Percentiles rank a stretch among this genome's conserved stretches.
These are phyloP conservation scores for Philypnodon macrostomus DNA, from an alignment of 2,797 vertebrate genomes.

Conservation along the genomic window DNA sequence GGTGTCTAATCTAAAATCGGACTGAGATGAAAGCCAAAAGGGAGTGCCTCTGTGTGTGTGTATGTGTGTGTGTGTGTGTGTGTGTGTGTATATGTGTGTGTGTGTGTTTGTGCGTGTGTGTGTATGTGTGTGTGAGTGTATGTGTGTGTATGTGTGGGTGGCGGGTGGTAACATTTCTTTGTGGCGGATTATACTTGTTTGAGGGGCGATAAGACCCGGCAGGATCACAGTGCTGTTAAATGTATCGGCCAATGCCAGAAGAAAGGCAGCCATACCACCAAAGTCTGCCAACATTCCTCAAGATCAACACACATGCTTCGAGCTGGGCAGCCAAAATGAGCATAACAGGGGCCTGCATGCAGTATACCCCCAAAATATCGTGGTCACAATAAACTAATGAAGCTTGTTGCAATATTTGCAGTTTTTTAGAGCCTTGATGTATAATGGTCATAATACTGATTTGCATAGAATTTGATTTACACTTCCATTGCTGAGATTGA, in stretches of 20 bases:
- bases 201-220: conserved; percentile 68
- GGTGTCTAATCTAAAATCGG: conserved; percentile 56
- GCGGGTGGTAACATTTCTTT: conserved; percentile 57
- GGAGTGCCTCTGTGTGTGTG: conserved; percentile 1
- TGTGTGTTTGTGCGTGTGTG: not conserved
- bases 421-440: conserved; percentile 13
- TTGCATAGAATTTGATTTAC: too few species aligned
- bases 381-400: not conserved
- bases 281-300: conserved; percentile 65
- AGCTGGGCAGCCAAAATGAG: conserved; percentile 13
- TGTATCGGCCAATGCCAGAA: conserved; percentile 59
- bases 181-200: conserved; percentile 67
- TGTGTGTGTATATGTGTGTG: conserved; percentile 14
- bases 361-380: too few species aligned
- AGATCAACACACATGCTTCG: conserved; percentile 45
- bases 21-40: conserved; percentile 3
- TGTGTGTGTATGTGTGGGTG: too few species aligned
- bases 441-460: too few species aligned
- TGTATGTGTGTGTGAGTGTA: conserved; percentile 17
- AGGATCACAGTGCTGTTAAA: conserved; percentile 73
- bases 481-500: too few species aligned
- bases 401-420: not conserved
- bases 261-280: conserved; percentile 34
- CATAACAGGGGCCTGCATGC: conserved; percentile 19
- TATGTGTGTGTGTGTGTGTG: conserved; percentile 9